A percentile compares a stretch with the other conserved stretches of the same genome.
phyloP scores from a whole-genome alignment of 92 coral and sea anemone species.

The Nematostella vectensis region DNA sequence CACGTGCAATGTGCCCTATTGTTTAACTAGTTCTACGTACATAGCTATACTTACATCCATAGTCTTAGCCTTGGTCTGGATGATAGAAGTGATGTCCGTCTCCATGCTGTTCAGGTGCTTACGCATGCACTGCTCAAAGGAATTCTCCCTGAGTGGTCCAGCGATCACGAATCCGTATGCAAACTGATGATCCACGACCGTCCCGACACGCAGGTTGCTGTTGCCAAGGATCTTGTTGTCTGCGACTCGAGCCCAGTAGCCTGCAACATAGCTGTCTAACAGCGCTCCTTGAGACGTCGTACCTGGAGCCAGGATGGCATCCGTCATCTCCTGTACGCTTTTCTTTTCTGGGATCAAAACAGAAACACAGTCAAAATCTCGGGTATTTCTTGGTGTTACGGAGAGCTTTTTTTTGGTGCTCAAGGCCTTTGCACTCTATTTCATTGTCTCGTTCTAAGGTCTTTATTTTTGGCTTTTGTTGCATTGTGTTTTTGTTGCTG shows the following conservation, averaged over 20 bases:
- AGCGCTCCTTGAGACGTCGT: conserved; percentile 53
- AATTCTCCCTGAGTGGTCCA: conserved; percentile 36
- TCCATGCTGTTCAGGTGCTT: conserved; percentile 98
- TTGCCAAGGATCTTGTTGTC: conserved; percentile 40
- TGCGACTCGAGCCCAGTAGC: conserved; percentile 80
- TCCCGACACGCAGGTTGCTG: conserved; percentile 68
- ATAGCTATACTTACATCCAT: conserved; percentile 97
- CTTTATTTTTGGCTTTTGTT: too few relatives aligned
- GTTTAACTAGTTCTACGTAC: too few relatives aligned
- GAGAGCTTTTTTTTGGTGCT: too few relatives aligned
- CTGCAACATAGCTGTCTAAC: conserved; percentile 97
- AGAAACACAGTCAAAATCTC: not conserved
- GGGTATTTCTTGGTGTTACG: too few relatives aligned
- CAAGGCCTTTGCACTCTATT: too few relatives aligned
- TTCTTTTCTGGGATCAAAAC: conserved; percentile 51
- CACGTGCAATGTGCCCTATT: too few relatives aligned
- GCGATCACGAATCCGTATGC: conserved; percentile 98
- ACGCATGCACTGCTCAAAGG: conserved; percentile 69
- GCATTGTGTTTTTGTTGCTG: too few relatives aligned
- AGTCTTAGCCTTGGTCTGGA: conserved; percentile 70
- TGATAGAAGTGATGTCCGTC: conserved; percentile 78
- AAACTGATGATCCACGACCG: conserved; percentile 95
- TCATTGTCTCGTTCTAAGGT: too few relatives aligned
- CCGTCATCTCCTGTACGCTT: conserved; percentile 54
- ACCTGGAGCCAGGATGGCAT: conserved; percentile 33